These are phyloP conservation scores for Metopolophium dirhodum DNA, from an alignment of 1,140 invertebrate species.

Conservation along the genomic window DNA sequence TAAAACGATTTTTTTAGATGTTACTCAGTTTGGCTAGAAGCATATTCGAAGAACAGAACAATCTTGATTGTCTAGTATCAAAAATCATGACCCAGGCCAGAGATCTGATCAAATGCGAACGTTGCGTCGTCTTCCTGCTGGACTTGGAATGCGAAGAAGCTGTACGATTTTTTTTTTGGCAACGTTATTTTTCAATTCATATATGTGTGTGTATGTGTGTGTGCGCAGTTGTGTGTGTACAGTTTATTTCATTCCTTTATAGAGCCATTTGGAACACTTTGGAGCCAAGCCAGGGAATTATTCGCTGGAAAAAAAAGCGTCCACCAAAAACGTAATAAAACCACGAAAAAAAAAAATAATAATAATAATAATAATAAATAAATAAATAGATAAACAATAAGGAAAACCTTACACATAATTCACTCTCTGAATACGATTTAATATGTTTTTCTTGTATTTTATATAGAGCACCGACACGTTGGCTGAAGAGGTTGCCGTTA, in stretches of 20 bases:
- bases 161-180: slow-evolving; percentile 64
- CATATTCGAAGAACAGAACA: slow-evolving; percentile 93
- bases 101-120: slow-evolving; percentile 89
- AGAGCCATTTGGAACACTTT: slow-evolving; percentile 55
- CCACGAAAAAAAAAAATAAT: not conserved
- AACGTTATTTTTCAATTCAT: slow-evolving; percentile 38
- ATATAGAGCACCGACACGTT: slow-evolving; percentile 36
- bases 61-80: slow-evolving; percentile 89
- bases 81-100: slow-evolving; percentile 97
- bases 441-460: not conserved
- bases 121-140: slow-evolving; percentile 87
- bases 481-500: not conserved
- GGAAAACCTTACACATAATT: not conserved
- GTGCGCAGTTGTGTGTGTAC: not conserved
- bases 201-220: not conserved
- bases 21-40: slow-evolving; percentile 83
- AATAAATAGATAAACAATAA: not conserved
- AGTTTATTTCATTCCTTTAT: not conserved
- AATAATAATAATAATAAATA: not conserved
- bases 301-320: slow-evolving; percentile 45
- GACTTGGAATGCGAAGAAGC: slow-evolving; percentile 86
- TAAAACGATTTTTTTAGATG: slow-evolving; percentile 67
- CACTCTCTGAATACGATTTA: not conserved
- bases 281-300: slow-evolving; percentile 52
- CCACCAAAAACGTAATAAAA: slow-evolving; percentile 45